Percentiles rank a stretch among this genome's conserved stretches.
Conservation (phyloP, 1,140 invertebrate genomes). For the Euglossa dilemma region DNA sequence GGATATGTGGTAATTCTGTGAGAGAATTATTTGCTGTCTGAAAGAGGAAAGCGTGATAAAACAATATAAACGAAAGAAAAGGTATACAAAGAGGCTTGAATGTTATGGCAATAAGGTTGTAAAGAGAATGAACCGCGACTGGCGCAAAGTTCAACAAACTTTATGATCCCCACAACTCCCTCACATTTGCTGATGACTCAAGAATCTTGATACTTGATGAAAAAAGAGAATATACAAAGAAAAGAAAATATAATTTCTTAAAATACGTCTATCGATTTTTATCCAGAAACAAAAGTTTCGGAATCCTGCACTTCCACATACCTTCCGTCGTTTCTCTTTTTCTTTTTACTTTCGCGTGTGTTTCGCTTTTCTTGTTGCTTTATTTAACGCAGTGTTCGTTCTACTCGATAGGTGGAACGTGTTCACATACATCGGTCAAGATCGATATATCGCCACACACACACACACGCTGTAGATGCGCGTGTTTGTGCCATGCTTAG, state of each 20-base stretch:
- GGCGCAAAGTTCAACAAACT: conserved; percentile 58
- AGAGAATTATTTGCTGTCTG: conserved; percentile 34
- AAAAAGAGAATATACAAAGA: background rate
- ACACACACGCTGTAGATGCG: background rate
- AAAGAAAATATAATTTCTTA: background rate
- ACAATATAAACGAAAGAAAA: conserved; percentile 46
- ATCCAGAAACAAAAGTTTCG: background rate
- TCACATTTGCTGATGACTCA: conserved; percentile 19
- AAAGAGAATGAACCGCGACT: conserved; percentile 67
- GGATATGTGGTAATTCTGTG: background rate
- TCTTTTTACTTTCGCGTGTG: background rate
- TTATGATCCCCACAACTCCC: conserved; percentile 12
- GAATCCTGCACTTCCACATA: background rate
- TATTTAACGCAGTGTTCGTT: conserved; percentile 9
- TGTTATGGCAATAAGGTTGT: conserved; percentile 68
- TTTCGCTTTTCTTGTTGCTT: conserved; percentile 12
- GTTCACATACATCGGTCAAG: conserved; percentile 25
- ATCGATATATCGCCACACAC: conserved; percentile 15
- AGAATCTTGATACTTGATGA: conserved; percentile 23
- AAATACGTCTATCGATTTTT: background rate
- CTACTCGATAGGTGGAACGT: conserved; percentile 27
- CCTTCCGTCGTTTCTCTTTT: background rate
- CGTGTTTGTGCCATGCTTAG: conserved; percentile 28
- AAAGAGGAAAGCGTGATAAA: conserved; percentile 49
- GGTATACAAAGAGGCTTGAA: conserved; percentile 39